These are phyloP conservation scores for Epinephelus fuscoguttatus DNA, from an alignment of 2,113 vertebrate species.

Conservation along the genomic window DNA sequence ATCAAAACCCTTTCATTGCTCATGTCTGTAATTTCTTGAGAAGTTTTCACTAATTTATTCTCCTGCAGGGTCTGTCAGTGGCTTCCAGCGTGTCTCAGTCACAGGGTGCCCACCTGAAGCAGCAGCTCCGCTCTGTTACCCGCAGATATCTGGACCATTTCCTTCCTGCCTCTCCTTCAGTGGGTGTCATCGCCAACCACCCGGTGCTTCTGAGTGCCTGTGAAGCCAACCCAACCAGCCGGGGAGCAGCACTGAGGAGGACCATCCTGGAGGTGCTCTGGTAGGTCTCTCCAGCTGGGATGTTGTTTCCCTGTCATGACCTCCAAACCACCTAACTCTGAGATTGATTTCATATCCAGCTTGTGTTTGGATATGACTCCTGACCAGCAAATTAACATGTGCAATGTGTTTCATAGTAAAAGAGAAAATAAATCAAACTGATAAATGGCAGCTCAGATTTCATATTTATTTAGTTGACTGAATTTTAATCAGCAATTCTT, in stretches of 20 bases:
- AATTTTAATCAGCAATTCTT: not conserved
- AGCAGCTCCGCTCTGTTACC: slow-evolving; percentile 89
- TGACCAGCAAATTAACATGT: not conserved
- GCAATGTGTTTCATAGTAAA: not conserved
- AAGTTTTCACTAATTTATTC: not conserved
- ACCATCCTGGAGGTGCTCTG: slow-evolving; percentile 82
- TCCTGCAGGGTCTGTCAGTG: slow-evolving; percentile 90
- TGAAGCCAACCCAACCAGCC: slow-evolving; percentile 76
- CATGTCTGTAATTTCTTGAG: not conserved
- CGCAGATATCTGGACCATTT: slow-evolving; percentile 94
- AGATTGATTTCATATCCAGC: not conserved
- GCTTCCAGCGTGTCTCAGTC: slow-evolving; percentile 89
- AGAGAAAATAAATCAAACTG: not conserved
- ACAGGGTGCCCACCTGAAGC: slow-evolving; percentile 89
- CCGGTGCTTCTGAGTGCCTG: slow-evolving; percentile 90
- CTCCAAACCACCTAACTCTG: not conserved
- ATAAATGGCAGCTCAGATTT: not conserved
- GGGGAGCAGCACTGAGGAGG: slow-evolving; percentile 75
- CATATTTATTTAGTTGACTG: not conserved
- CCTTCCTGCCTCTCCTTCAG: slow-evolving; percentile 86
- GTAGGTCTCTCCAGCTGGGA: slow-evolving; percentile 59
- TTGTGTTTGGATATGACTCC: not conserved
- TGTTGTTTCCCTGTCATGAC: not conserved
- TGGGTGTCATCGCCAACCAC: slow-evolving; percentile 84
- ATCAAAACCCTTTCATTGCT: not conserved